A percentile compares a stretch with the other conserved stretches of the same genome.
Conservation (phyloP, 2,888 invertebrate species). For the Melipona bicolor region DNA sequence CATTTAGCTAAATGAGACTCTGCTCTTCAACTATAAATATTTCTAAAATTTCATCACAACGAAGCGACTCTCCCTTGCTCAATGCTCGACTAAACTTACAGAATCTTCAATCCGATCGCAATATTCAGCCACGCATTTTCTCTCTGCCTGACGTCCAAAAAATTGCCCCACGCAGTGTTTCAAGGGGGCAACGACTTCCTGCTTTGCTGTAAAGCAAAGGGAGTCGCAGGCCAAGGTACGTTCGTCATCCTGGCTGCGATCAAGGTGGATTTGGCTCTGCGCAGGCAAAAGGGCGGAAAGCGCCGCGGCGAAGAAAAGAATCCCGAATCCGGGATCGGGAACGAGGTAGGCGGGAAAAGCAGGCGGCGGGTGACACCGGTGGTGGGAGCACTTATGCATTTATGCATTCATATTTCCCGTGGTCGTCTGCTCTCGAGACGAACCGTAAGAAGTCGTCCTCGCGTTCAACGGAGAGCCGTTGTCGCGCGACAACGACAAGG, state of each 20-base stretch:
- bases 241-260: conserved; percentile 41
- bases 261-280: conserved; percentile 36
- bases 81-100: too few species aligned
- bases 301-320: conserved; percentile 58
- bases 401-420: conserved; percentile 84
- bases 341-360: conserved; percentile 67
- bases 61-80: too few species aligned
- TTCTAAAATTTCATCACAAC: too few species aligned
- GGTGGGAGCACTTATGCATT: conserved; percentile 83
- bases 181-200: too few species aligned
- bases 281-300: conserved; percentile 61
- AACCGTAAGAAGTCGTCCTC: conserved; percentile 76
- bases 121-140: too few species aligned
- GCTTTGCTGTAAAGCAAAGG: too few species aligned
- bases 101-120: too few species aligned
- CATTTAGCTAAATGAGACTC: too few species aligned
- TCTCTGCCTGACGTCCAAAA: too few species aligned
- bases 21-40: too few species aligned
- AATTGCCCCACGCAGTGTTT: too few species aligned
- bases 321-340: conserved; percentile 67
- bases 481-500: conserved; percentile 42
- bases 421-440: conserved; percentile 75
- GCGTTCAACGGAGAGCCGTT: conserved; percentile 58
- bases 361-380: conserved; percentile 62
- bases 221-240: conserved; percentile 8